phyloP scores from a whole-genome alignment of 2,113 vertebrate genomes.

The Crocuta crocuta region DNA sequence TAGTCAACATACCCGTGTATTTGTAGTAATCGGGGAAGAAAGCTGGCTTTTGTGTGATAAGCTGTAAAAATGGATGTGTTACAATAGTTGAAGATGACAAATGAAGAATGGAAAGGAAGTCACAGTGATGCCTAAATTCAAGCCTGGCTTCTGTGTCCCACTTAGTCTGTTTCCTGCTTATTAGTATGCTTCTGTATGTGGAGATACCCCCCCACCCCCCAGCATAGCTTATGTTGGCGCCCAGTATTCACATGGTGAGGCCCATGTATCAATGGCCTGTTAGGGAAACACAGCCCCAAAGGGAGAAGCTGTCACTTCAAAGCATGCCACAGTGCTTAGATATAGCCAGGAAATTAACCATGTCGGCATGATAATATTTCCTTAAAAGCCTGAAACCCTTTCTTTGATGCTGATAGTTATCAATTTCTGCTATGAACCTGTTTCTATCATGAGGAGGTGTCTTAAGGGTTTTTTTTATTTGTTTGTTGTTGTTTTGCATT shows the following conservation, averaged over 20 bases:
- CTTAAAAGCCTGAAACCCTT: conserved; percentile 74
- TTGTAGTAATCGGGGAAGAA: not conserved
- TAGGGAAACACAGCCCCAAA: conserved; percentile 38
- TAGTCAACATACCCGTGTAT: not conserved
- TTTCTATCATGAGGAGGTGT: conserved; percentile 82
- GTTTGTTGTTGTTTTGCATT: conserved; percentile 28
- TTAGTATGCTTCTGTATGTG: not conserved
- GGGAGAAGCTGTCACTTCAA: conserved; percentile 68
- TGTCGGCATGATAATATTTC: conserved; percentile 52
- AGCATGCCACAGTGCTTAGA: conserved; percentile 69
- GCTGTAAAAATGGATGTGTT: not conserved
- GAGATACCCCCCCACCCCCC: not conserved
- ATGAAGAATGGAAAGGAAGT: not conserved
- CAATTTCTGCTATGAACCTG: conserved; percentile 66
- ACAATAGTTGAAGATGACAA: not conserved
- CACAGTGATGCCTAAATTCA: not conserved
- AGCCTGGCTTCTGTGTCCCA: not conserved
- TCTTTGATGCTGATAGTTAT: conserved; percentile 78
- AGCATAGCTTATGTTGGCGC: not conserved
- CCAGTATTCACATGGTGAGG: conserved; percentile 43
- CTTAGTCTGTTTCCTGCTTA: not conserved
- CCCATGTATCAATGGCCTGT: conserved; percentile 71
- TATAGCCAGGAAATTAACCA: conserved; percentile 65
- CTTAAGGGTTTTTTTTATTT: conserved; percentile 61
- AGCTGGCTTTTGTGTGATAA: not conserved